Evolutionary conservation across 2,888 invertebrate species (phyloP).

Genomic region (Pachliopta kotzebuea): DNA sequence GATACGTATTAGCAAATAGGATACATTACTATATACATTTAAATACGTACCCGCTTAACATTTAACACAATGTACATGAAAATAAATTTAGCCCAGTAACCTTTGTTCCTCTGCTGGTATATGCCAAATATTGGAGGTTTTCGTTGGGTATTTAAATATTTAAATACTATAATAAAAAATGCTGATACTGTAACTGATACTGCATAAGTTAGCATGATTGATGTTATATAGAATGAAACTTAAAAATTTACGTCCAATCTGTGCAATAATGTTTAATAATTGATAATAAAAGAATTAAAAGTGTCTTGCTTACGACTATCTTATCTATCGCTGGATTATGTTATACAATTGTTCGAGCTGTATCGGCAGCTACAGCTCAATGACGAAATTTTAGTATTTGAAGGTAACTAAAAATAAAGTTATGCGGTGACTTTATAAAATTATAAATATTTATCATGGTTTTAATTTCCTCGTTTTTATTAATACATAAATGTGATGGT

Average conservation of each 20-base stretch:
- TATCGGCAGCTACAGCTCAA: neutral
- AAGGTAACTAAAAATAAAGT: conserved; percentile 2
- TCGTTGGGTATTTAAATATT: conserved; percentile 52
- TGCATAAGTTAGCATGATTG: conserved; percentile 47
- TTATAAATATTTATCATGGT: neutral
- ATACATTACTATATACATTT: neutral
- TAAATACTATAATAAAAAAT: conserved; percentile 51
- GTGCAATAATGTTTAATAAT: conserved; percentile 10
- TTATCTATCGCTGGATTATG: conserved; percentile 28
- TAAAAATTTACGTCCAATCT: conserved; percentile 7
- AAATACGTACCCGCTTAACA: conserved; percentile 66
- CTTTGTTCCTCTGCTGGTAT: conserved; percentile 73
- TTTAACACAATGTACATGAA: conserved; percentile 66
- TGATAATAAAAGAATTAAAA: conserved; percentile 13
- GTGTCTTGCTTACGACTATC: conserved; percentile 23
- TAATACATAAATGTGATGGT: neutral
- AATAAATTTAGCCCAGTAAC: conserved; percentile 73
- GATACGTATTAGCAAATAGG: neutral
- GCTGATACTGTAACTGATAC: conserved; percentile 48
- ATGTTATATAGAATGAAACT: conserved; percentile 4
- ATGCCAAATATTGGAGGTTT: conserved; percentile 71
- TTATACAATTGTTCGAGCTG: conserved; percentile 1
- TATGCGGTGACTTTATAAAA: neutral
- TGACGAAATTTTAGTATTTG: conserved; percentile 1
- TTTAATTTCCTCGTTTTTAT: neutral